A percentile compares a stretch with the other conserved stretches of the same genome.
Conservation (phyloP, 2,888 invertebrate species). For the Barypeithes pellucidus region DNA sequence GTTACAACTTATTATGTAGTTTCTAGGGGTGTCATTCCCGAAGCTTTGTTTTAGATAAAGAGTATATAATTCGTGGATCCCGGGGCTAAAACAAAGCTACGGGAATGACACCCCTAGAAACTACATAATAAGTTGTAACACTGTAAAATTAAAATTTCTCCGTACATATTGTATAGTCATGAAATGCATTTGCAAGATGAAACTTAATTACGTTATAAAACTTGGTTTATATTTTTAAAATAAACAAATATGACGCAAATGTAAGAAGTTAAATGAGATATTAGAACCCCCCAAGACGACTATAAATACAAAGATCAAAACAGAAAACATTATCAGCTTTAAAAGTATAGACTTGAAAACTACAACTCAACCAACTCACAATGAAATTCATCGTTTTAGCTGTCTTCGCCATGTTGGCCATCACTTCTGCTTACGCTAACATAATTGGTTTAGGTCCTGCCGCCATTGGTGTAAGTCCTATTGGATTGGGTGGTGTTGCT, state of each 20-base stretch:
- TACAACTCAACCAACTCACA: constrained; percentile 34
- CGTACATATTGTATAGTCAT: no score
- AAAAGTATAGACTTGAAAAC: background rate
- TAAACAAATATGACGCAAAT: constrained; percentile 6
- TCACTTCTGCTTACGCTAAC: constrained; percentile 55
- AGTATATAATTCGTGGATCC: no score
- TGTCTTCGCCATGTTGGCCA: constrained; percentile 55
- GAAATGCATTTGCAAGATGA: background rate
- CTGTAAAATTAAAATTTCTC: no score
- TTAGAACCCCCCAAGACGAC: background rate
- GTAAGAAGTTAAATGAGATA: background rate
- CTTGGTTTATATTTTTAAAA: no score
- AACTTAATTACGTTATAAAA: no score
- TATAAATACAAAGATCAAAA: background rate
- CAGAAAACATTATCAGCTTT: background rate
- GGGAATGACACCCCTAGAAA: no score
- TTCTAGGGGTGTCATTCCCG: no score
- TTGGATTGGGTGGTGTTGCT: constrained; percentile 44
- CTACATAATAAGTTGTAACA: no score
- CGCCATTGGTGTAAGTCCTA: constrained; percentile 10
- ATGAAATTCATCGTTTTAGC: constrained; percentile 56
- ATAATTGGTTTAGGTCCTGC: constrained; percentile 35
- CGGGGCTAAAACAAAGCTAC: no score
- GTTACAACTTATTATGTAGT: no score
- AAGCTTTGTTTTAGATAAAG: no score